Percentiles rank a stretch among this genome's conserved stretches.
Conservation (phyloP, 2,888 invertebrate genomes). For the Euclidia mi region DNA sequence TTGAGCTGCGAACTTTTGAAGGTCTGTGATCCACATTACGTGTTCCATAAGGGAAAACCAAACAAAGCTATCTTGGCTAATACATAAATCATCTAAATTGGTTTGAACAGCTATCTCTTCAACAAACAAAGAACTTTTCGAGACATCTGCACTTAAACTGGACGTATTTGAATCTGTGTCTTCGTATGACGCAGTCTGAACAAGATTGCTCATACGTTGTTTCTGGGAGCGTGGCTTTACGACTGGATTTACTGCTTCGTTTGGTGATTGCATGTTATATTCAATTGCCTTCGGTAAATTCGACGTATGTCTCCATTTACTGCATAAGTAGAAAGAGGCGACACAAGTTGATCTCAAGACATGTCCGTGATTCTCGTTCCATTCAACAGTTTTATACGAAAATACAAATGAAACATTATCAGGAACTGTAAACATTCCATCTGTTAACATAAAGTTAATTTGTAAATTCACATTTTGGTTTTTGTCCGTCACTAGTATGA, state of each 20-base stretch:
- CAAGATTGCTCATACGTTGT: background rate
- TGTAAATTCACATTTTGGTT: conserved; percentile 45
- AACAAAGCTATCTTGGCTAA: conserved; percentile 16
- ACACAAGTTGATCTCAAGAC: conserved; percentile 30
- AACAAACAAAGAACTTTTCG: conserved; percentile 25
- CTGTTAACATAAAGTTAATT: conserved; percentile 50
- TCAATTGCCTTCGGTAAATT: conserved; percentile 10
- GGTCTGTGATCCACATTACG: conserved; percentile 40
- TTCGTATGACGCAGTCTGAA: background rate
- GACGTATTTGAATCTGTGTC: background rate
- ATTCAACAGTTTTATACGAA: conserved; percentile 36
- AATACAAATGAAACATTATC: conserved; percentile 24
- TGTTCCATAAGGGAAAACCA: conserved; percentile 5
- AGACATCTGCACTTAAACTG: conserved; percentile 14
- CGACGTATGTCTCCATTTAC: conserved; percentile 1
- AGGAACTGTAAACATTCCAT: conserved; percentile 37
- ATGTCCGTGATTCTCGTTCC: conserved; percentile 42
- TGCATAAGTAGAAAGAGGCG: conserved; percentile 7
- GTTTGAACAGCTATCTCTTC: conserved; percentile 25
- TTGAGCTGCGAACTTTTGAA: conserved; percentile 19
- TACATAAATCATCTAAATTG: conserved; percentile 19
- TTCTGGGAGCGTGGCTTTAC: background rate
- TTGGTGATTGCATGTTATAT: background rate
- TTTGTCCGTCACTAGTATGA: conserved; percentile 55
- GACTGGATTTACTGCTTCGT: background rate